A percentile compares a stretch with the other conserved stretches of the same genome.
phyloP scores from a whole-genome alignment of 2,797 vertebrate species.

The Cossypha dichroa region DNA sequence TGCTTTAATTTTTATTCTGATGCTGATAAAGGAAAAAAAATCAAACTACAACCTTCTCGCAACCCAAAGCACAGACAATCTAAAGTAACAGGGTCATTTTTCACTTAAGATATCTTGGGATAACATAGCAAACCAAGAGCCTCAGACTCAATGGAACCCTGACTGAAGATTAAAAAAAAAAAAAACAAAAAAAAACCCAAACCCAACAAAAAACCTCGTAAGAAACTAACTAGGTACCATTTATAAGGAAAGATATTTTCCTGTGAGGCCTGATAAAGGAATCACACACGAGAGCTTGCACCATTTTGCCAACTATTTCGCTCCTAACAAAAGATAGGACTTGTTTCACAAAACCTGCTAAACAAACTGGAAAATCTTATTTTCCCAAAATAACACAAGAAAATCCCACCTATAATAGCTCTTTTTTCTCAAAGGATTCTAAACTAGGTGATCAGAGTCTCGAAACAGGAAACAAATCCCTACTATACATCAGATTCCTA shows the following conservation, averaged over 20 bases:
- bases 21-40: neutral
- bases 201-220: accelerated
- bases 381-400: neutral
- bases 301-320: neutral
- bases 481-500: neutral
- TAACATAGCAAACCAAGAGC: neutral
- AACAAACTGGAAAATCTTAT: neutral
- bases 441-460: neutral
- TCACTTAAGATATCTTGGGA: neutral
- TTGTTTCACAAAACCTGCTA: neutral
- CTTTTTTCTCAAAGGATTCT: neutral
- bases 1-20: neutral
- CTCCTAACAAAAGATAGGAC: neutral
- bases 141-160: neutral
- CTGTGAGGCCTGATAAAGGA: neutral
- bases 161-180: neutral
- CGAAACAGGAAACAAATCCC: neutral
- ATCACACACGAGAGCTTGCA: accelerated
- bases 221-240: neutral
- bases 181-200: neutral
- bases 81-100: neutral
- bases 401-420: neutral
- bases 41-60: neutral
- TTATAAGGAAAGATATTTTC: neutral
- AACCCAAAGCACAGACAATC: neutral